phyloP scores from a whole-genome alignment of 2,113 vertebrate genomes.

The Leptobrachium ailaonicum region DNA sequence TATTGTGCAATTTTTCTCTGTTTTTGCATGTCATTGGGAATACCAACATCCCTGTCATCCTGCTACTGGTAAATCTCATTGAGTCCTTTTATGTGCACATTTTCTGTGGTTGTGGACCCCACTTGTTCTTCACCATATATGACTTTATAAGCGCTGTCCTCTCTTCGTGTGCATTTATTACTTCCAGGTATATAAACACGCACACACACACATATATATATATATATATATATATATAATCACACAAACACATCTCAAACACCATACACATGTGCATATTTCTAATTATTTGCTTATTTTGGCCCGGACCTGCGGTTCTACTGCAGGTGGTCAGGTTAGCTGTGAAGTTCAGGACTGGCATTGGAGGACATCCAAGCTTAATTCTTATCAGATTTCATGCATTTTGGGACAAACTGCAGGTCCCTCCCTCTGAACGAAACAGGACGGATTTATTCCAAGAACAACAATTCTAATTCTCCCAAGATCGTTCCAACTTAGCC shows the following conservation, averaged over 20 bases:
- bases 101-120: too few species aligned
- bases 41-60: too few species aligned
- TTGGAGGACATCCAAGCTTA: slow-evolving; percentile 68
- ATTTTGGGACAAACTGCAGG: slow-evolving; percentile 67
- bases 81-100: too few species aligned
- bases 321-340: slow-evolving; percentile 35
- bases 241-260: not conserved
- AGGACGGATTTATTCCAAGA: slow-evolving; percentile 66
- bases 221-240: too few species aligned
- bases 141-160: too few species aligned
- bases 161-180: too few species aligned
- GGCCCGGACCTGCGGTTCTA: not conserved
- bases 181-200: too few species aligned
- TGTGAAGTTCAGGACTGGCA: slow-evolving; percentile 56
- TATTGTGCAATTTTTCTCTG: too few species aligned
- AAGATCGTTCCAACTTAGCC: slow-evolving; percentile 63
- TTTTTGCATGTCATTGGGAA: too few species aligned
- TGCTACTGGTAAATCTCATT: too few species aligned
- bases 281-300: slow-evolving; percentile 1
- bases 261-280: not conserved
- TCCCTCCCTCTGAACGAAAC: slow-evolving; percentile 61
- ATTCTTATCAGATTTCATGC: slow-evolving; percentile 65
- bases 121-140: too few species aligned
- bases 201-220: too few species aligned
- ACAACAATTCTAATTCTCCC: slow-evolving; percentile 66